Base-by-base conservation (phyloP, 2,113 vertebrate species). In the Clarias macrocephalus region DNA sequence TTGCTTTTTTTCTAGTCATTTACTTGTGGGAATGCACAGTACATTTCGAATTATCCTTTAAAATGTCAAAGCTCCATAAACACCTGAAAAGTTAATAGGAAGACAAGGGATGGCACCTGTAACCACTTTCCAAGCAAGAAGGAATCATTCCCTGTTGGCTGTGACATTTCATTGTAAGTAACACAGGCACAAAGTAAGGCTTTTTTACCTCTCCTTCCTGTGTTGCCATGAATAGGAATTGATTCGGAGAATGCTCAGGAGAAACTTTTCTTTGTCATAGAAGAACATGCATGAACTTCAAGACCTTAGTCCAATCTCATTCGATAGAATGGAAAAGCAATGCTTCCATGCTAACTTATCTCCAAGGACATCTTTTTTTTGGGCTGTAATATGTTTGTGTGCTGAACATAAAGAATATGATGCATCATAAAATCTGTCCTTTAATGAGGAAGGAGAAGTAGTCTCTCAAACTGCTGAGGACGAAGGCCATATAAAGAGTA, bases 341-440 rank as follows among this genome's bases (percentile, higher is more conserved):
- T 83, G 96, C 93, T 95, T 95, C 95, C 95, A 94, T 96, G 96
- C 37, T 97, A 97, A 96, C 95, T 94, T 92, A 95, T 97, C 97
- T 95, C 92, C 95, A 96, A 97, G 96, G 96, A 96, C 94, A 97
- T 95, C 94, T 96, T 96, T 95, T 96, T 94, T 94, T 93, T 94
- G 94, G 93, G 95, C 93, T 95, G 93, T 96, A 96, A 97, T 96
- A 96, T 96, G 96, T 97, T 97, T 97, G 95, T 96, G 95, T 96
- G 96, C 96, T 95, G 96, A 95, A 93, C 94, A 96, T 96, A 96
- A 97, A 97, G 96, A 96, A 96, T 96, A 94, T 96, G 96, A 97
- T 97, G 96, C 91, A 93, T 95, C 95, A 96, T 98, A 97, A 98
- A 98, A 96, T 95, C 94, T 96, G 94, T 94, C 95, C 95, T 97